These are phyloP conservation scores for Holcopasites calliopsidis DNA, from an alignment of 1,140 invertebrate species.

Conservation along the genomic window DNA sequence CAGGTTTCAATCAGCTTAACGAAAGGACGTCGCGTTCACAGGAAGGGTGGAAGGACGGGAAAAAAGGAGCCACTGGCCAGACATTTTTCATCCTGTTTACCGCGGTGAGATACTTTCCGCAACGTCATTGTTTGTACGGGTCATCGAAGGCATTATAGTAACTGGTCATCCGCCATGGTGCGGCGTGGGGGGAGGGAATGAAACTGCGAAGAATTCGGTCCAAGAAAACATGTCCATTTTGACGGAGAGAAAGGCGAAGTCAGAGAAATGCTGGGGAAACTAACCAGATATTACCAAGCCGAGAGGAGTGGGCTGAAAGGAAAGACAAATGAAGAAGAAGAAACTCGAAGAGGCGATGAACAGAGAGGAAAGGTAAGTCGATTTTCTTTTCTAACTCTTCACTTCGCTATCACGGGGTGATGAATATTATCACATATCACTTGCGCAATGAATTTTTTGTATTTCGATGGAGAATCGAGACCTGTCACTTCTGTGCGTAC, in stretches of 20 bases:
- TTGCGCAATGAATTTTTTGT: conserved; percentile 70
- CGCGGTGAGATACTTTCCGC: conserved; percentile 46
- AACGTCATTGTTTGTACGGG: conserved; percentile 64
- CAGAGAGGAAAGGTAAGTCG: conserved; percentile 6
- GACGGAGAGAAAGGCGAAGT: not conserved
- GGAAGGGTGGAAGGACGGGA: not conserved
- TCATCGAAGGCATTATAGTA: conserved; percentile 55
- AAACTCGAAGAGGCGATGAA: not conserved
- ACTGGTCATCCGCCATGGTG: conserved; percentile 26
- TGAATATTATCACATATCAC: conserved; percentile 72
- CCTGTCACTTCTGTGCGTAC: conserved; percentile 67
- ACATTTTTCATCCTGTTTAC: conserved; percentile 64
- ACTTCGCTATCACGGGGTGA: conserved; percentile 35
- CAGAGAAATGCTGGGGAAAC: not conserved
- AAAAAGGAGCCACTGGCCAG: conserved; percentile 23
- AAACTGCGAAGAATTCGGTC: conserved; percentile 36
- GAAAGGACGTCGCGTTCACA: conserved; percentile 35
- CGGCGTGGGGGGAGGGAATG: conserved; percentile 36
- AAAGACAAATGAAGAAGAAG: conserved; percentile 18
- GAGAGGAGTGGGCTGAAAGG: not conserved
- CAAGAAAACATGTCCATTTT: conserved; percentile 60
- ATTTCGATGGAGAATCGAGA: conserved; percentile 49
- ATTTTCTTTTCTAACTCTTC: conserved; percentile 3
- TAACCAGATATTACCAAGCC: conserved; percentile 16
- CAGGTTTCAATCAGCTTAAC: conserved; percentile 60